Base-by-base conservation (phyloP, 2,888 invertebrate genomes). In the Platycheirus albimanus region DNA sequence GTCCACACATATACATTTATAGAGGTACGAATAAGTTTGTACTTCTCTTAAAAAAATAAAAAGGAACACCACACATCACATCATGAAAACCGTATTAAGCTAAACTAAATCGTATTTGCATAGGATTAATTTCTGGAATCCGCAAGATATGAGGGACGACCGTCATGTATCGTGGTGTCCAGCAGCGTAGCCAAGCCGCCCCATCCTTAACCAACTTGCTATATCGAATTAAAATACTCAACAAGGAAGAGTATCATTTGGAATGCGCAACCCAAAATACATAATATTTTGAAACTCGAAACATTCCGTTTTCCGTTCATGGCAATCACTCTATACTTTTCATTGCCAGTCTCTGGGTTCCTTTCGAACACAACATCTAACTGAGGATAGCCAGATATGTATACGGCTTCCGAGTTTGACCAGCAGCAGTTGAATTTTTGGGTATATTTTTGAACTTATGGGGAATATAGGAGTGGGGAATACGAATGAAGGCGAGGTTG, bases 71-170 rank as follows among this genome's bases (percentile, higher is more conserved):
- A 41, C 10, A 66, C 66, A 52, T 33, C 43, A 51, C 70, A 64
- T 61, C 58, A 51, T 51, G 64, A 49, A 33, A 33, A 49, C 41
- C 24, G n/a, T 49, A 71, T 70, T 71, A 76, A 70, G 58, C 66
- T 66, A 64, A 75, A 75, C 75, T 70, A 77, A 81, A 76, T 76
- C 81, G 66, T 76, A 81, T 81, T 81, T 76, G 54, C 71, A 81
- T 76, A 47, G 81, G 71, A 81, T 76, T 81, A 76, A 71, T 71
- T 77, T 33, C 33, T 71, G 41, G 52, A 49, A 76, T 67, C 61
- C 66, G 19, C 56, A 66, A 64, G 51, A 80, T 70, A 51, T 58
- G 45, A 38, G 24, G 24, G 6, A 33, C 5, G 8, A 52, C 24
- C 17, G 20, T 41, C 0, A 20, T n/a, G n/a, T n/a, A n/a, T n/a